These are phyloP conservation scores for Leptothorax acervorum DNA, from an alignment of 2,888 invertebrate genomes.

Conservation along the genomic window DNA sequence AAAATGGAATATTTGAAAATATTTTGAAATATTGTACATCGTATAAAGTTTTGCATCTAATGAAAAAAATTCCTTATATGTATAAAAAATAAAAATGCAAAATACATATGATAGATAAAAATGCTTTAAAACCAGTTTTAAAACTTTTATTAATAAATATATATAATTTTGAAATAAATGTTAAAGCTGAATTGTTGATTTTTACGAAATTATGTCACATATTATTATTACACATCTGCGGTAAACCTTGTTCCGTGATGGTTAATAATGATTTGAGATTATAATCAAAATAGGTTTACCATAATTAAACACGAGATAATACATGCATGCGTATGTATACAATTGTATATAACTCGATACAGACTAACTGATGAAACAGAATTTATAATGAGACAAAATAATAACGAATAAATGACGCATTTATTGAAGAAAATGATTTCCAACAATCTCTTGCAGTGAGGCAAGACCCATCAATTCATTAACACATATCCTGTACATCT, in stretches of 20 bases:
- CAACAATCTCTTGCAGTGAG: not conserved
- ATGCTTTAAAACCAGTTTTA: not conserved
- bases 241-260: not conserved
- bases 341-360: not conserved
- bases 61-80: not conserved
- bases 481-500: not conserved
- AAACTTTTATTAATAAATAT: not conserved
- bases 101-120: not conserved
- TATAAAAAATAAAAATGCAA: not conserved
- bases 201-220: not conserved
- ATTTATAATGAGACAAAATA: not conserved
- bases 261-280: constrained; percentile 12
- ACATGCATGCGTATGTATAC: not conserved
- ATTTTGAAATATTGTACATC: not conserved
- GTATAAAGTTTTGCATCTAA: not conserved
- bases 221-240: not conserved
- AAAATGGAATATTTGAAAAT: not conserved
- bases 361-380: not conserved
- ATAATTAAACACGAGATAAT: not conserved
- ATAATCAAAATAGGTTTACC: not conserved
- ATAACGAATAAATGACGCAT: not conserved
- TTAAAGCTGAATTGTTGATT: not conserved
- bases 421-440: not conserved
- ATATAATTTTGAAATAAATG: not conserved
- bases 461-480: not conserved